phyloP scores from a whole-genome alignment of 2,113 vertebrate species.

The Empidonax traillii region DNA sequence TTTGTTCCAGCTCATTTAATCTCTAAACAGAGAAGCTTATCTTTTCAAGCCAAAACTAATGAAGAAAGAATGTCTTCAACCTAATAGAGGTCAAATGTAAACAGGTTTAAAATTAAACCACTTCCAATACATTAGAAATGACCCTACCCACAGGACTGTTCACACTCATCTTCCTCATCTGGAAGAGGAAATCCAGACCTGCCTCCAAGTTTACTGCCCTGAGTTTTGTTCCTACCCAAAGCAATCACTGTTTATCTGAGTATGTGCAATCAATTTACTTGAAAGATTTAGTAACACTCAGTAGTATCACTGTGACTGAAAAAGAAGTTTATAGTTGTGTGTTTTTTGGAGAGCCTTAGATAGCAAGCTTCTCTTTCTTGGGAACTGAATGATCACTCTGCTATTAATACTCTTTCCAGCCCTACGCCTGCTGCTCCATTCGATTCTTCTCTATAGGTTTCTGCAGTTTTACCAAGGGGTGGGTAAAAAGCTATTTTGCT shows the following conservation, averaged over 20 bases:
- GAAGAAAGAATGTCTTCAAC: neutral
- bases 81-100: neutral
- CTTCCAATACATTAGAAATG: neutral
- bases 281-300: neutral
- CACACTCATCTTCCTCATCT: neutral
- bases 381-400: neutral
- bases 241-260: neutral
- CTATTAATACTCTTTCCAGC: neutral
- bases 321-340: neutral
- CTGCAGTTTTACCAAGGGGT: neutral
- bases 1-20: constrained; percentile 14
- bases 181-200: neutral
- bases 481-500: neutral
- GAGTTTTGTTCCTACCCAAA: neutral
- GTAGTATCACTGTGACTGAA: neutral
- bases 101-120: neutral
- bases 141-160: neutral
- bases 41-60: constrained; percentile 30
- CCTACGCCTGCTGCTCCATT: neutral
- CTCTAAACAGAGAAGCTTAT: neutral
- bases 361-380: neutral
- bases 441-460: neutral
- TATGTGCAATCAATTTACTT: neutral
- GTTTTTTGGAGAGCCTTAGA: neutral
- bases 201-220: neutral